Evolutionary conservation across 2,888 invertebrate species (phyloP), one percentile per base, ranked within the genome.

Genomic region (Phasia obesa): DNA sequence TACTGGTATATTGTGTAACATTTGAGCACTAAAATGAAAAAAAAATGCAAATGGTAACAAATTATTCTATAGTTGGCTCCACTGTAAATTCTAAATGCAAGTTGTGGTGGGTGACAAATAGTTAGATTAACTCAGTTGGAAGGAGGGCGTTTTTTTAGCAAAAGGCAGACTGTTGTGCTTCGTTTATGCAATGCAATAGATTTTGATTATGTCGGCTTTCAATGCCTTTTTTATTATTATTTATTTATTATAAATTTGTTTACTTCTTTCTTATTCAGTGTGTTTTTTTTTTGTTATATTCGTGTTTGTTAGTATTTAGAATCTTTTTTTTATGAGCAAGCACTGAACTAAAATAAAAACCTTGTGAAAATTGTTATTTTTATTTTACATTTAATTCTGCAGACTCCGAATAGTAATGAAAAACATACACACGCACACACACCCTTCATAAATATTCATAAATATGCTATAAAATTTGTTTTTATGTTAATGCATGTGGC

Each of bases 71-170:
- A 4, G 2, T n/a, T 42, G 13, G 6, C n/a, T 2, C 67, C 79
- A 80, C 79, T 67, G 79, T 80, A 11, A n/a, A 2, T 2, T 5
- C 19, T 47, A 23, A 44, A 17, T 67, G 79, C 65, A 73, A 62
- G 21, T 62, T 13, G 73, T 67, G 73, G 73, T 69, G 53, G 67
- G 79, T 74, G 79, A 80, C 79, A 80, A 80, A 80, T 80, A 51
- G 73, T 55, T 62, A 15, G 73, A 80, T 80, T 74, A 80, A 74
- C 79, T 74, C 79, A 27, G 79, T 60, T 74, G 60, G 79, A 80
- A 80, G 55, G 73, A 38, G 67, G 79, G 67, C 73, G 73, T 73
- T 79, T 65, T 73, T 44, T 47, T 42, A 67, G 60, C 21, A 42
- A 19, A 73, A 67, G 21, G 19, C 17, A 67, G 19, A 80, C 67